phyloP scores from a whole-genome alignment of 2,797 vertebrate genomes.

The Xiphorhynchus erythropygius region DNA sequence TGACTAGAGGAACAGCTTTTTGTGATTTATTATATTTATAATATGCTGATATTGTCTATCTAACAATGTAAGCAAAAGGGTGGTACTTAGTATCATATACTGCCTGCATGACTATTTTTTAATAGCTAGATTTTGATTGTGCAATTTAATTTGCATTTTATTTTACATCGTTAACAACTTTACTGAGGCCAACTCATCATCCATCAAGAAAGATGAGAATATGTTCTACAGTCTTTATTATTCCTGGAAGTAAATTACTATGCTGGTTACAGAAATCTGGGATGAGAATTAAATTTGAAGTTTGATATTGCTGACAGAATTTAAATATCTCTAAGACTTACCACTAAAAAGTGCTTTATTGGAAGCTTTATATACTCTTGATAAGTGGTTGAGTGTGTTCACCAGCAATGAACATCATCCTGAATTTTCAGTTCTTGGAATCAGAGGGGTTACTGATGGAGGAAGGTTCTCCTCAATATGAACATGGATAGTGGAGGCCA shows the following conservation, averaged over 20 bases:
- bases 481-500: neutral
- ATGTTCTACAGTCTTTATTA: slow-evolving; percentile 42
- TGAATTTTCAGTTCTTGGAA: neutral
- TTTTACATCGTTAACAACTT: slow-evolving; percentile 50
- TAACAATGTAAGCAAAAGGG: neutral
- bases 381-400: neutral
- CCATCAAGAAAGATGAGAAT: slow-evolving; percentile 44
- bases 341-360: slow-evolving; percentile 11
- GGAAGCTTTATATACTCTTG: slow-evolving; percentile 5
- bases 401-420: neutral
- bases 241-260: slow-evolving; percentile 31
- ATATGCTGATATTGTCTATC: neutral
- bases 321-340: slow-evolving; percentile 11
- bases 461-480: neutral
- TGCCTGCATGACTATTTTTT: slow-evolving; percentile 13
- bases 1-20: neutral
- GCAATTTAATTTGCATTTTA: slow-evolving; percentile 69
- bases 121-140: slow-evolving; percentile 55
- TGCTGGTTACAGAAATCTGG: neutral
- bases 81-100: neutral
- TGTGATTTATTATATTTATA: slow-evolving; percentile 17
- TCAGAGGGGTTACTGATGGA: neutral
- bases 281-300: slow-evolving; percentile 33
- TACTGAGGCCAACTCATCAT: slow-evolving; percentile 29
- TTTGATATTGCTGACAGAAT: neutral